Conservation (phyloP, 2,113 vertebrate species). For the Malurus melanocephalus region DNA sequence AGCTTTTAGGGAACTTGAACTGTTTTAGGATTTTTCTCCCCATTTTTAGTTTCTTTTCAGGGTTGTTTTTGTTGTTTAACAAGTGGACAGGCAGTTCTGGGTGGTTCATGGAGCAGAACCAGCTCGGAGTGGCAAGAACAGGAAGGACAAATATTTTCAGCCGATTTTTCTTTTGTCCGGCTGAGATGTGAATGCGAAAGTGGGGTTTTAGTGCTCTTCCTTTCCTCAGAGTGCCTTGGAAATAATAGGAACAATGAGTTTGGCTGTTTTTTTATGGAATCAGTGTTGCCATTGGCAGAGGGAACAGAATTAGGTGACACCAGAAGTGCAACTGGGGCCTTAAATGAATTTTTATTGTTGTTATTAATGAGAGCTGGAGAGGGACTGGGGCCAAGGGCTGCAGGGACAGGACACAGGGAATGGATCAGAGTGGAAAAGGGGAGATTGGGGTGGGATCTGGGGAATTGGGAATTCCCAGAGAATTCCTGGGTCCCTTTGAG, state of each 20-base stretch:
- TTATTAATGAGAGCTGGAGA: background rate
- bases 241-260: background rate
- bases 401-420: background rate
- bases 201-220: background rate
- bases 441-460: background rate
- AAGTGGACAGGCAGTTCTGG: background rate
- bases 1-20: background rate
- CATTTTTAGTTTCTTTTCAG: background rate
- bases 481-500: background rate
- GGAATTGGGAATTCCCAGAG: background rate
- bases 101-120: background rate
- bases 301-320: background rate
- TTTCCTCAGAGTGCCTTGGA: background rate
- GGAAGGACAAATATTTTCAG: background rate
- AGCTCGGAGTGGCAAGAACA: background rate
- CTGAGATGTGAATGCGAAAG: background rate
- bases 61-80: background rate
- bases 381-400: rapidly evolving
- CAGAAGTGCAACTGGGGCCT: no score
- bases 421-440: background rate
- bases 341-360: background rate
- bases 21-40: rapidly evolving
- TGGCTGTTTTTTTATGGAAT: background rate
- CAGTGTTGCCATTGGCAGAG: rapidly evolving
- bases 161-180: background rate